Conservation (phyloP, 2,113 vertebrate species). For the Rhodinocichla rosea region DNA sequence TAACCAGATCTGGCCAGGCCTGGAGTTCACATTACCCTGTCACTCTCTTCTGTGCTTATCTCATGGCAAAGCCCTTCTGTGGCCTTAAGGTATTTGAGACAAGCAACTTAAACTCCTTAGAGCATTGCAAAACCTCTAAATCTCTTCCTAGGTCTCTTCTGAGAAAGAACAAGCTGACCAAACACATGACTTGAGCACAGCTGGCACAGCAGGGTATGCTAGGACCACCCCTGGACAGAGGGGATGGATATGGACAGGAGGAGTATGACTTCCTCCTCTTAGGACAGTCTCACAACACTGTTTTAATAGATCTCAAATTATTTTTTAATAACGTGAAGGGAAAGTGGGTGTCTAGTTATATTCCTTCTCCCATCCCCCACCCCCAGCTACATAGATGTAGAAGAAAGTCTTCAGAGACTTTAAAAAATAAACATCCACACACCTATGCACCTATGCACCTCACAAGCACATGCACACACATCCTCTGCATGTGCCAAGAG, state of each 20-base stretch:
- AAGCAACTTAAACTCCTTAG: neutral
- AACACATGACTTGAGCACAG: neutral
- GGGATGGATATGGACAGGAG: neutral
- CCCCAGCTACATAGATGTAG: neutral
- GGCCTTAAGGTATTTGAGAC: neutral
- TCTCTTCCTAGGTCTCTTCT: neutral
- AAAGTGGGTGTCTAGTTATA: neutral
- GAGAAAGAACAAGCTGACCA: neutral
- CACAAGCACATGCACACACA: neutral
- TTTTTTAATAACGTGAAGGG: neutral
- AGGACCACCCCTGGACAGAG: neutral
- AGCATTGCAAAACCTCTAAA: neutral
- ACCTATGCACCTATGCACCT: no score
- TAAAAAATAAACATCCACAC: fast-evolving
- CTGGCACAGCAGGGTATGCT: fast-evolving
- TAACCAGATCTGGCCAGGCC: neutral
- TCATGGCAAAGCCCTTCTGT: neutral
- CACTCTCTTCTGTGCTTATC: neutral
- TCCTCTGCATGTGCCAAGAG: neutral
- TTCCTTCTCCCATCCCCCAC: fast-evolving
- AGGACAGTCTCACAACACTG: neutral
- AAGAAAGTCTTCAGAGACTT: neutral
- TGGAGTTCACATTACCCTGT: neutral
- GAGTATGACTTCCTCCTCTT: neutral
- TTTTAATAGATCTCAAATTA: neutral